phyloP scores from a whole-genome alignment of 1,140 invertebrate genomes.

The Camponotus pennsylvanicus region DNA sequence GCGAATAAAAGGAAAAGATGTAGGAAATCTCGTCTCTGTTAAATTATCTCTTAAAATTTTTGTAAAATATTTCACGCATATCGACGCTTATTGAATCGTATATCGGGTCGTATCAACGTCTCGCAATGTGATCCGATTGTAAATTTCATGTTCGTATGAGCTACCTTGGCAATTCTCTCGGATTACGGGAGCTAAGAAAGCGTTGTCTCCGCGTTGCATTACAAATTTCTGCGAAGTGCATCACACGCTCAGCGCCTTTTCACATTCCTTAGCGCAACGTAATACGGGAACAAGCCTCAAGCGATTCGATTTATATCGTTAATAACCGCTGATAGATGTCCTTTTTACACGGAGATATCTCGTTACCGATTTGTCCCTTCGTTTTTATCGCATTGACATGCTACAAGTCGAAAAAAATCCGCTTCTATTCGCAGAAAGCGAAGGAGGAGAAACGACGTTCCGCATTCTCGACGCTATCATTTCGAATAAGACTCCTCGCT shows the following conservation, averaged over 20 bases:
- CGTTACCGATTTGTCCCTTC: not conserved
- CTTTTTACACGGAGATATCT: not conserved
- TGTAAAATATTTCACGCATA: not conserved
- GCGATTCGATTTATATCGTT: slow-evolving; percentile 12
- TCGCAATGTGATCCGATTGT: slow-evolving; percentile 65
- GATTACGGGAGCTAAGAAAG: slow-evolving; percentile 60
- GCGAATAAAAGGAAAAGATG: not conserved
- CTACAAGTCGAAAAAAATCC: slow-evolving; percentile 1
- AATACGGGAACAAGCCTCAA: not conserved
- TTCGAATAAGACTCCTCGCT: not conserved
- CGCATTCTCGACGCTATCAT: not conserved
- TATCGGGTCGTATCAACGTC: slow-evolving; percentile 34
- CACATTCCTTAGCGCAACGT: slow-evolving; percentile 46
- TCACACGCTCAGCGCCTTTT: slow-evolving; percentile 66
- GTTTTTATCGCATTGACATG: not conserved
- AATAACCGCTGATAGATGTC: slow-evolving; percentile 12
- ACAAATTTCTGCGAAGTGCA: slow-evolving; percentile 60
- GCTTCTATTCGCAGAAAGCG: not conserved
- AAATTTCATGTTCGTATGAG: slow-evolving; percentile 66
- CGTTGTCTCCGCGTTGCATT: slow-evolving; percentile 57
- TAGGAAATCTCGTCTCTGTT: slow-evolving; percentile 10
- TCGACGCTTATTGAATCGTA: not conserved
- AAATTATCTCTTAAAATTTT: not conserved
- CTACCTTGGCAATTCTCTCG: slow-evolving; percentile 63
- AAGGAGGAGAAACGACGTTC: not conserved